Evolutionary conservation across 2,888 invertebrate species (phyloP).

Genomic region (Loripinus fragilis): DNA sequence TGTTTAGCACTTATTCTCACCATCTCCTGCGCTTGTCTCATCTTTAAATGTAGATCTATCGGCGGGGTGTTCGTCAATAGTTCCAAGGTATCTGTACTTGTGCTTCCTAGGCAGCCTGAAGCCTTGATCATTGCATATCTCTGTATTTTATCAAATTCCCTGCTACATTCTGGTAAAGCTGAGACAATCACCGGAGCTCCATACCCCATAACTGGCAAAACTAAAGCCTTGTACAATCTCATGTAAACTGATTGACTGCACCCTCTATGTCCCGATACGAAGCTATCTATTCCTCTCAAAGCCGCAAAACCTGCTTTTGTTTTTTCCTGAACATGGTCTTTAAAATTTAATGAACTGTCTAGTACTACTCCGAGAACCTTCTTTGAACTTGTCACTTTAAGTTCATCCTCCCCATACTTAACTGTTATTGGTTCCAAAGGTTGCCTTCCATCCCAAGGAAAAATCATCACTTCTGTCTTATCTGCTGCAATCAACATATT

Average conservation of each 20-base stretch:
- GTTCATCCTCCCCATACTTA: no score
- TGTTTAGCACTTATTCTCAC: no score
- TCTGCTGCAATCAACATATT: constrained; percentile 29
- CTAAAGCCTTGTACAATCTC: no score
- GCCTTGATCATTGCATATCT: constrained; percentile 24
- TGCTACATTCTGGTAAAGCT: background rate
- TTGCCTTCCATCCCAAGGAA: background rate
- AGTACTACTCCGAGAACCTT: background rate
- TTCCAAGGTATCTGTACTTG: constrained; percentile 29
- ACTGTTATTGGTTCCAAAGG: background rate
- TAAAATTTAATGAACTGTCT: background rate
- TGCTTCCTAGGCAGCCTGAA: constrained; percentile 15
- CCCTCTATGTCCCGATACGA: background rate
- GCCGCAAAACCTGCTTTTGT: constrained; percentile 7
- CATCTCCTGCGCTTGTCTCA: no score
- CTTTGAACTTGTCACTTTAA: background rate
- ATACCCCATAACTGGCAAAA: no score
- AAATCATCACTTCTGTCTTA: constrained; percentile 1
- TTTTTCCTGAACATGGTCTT: constrained; percentile 9
- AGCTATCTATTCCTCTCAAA: background rate
- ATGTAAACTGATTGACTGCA: constrained; percentile 24
- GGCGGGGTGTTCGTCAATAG: constrained; percentile 18
- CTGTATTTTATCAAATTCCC: constrained; percentile 12
- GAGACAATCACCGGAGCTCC: no score
- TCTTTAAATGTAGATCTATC: constrained; percentile 20